These are phyloP conservation scores for Gymnosoma rotundatum DNA, from an alignment of 2,888 invertebrate genomes.

Conservation along the genomic window DNA sequence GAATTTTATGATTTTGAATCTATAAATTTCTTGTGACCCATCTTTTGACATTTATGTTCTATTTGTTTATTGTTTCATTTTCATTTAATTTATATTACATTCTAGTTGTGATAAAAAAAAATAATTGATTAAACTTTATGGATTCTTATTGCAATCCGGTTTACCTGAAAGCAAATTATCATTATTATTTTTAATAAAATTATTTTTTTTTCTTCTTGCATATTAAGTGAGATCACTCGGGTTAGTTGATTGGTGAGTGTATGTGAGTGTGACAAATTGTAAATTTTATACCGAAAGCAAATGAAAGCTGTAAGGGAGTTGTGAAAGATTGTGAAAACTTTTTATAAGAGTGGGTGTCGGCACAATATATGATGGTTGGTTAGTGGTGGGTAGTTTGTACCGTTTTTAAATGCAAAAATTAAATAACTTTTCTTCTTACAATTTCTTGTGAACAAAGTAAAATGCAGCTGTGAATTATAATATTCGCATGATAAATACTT, in stretches of 20 bases:
- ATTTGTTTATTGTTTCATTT: slow-evolving; percentile 34
- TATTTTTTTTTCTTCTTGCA: slow-evolving; percentile 32
- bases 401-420: slow-evolving; percentile 54
- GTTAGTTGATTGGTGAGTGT: slow-evolving; percentile 45
- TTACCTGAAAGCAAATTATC: slow-evolving; percentile 15
- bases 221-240: slow-evolving; percentile 16
- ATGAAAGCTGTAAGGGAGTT: slow-evolving; percentile 69
- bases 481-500: neutral
- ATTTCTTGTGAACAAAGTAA: slow-evolving; percentile 8
- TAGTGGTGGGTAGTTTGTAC: slow-evolving; percentile 65
- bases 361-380: slow-evolving; percentile 36
- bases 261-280: slow-evolving; percentile 72
- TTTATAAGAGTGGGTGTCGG: slow-evolving; percentile 51
- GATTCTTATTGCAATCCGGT: slow-evolving; percentile 47
- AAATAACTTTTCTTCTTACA: slow-evolving; percentile 42
- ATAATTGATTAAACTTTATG: slow-evolving; percentile 3
- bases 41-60: slow-evolving; percentile 58
- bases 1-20: slow-evolving; percentile 7
- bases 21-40: slow-evolving; percentile 49
- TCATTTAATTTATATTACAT: slow-evolving; percentile 31
- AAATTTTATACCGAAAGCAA: slow-evolving; percentile 73
- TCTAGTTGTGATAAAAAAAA: neutral
- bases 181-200: slow-evolving; percentile 28
- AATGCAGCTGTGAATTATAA: slow-evolving; percentile 4
- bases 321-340: slow-evolving; percentile 41